Evolutionary conservation across 2,888 invertebrate species (phyloP).

Genomic region (Alcis repandata): DNA sequence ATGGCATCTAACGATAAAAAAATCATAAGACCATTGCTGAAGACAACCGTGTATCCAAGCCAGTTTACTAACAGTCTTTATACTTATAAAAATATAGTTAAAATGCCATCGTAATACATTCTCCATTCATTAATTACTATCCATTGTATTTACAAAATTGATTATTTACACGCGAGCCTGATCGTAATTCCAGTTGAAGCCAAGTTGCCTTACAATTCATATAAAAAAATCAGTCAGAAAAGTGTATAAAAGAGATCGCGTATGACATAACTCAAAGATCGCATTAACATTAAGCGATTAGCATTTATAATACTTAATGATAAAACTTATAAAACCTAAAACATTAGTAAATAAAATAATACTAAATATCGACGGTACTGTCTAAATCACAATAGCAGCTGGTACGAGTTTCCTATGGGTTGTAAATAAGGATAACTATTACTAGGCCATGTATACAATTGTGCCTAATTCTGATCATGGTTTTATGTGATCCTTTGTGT

Average conservation of each 20-base stretch:
- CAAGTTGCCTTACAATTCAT: slow-evolving; percentile 52
- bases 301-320: slow-evolving; percentile 64
- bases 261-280: slow-evolving; percentile 59
- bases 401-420: slow-evolving; percentile 17
- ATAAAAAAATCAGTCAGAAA: slow-evolving; percentile 74
- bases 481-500: background rate
- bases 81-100: slow-evolving; percentile 46
- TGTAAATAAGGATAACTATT: background rate
- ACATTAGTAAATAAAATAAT: slow-evolving; percentile 54
- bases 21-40: slow-evolving; percentile 31
- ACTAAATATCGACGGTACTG: slow-evolving; percentile 53
- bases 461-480: background rate
- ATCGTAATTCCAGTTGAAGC: slow-evolving; percentile 48
- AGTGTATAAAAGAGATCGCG: slow-evolving; percentile 64
- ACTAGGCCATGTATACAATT: background rate
- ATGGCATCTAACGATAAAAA: slow-evolving; percentile 35
- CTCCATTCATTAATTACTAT: slow-evolving; percentile 41
- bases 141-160: slow-evolving; percentile 60
- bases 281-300: slow-evolving; percentile 59
- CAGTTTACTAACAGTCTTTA: slow-evolving; percentile 54
- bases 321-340: slow-evolving; percentile 39
- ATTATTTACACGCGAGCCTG: slow-evolving; percentile 57
- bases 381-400: slow-evolving; percentile 48
- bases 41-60: slow-evolving; percentile 33
- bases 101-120: slow-evolving; percentile 47